Evolutionary conservation across 2,113 vertebrate genomes (phyloP), one percentile per base, ranked within the genome.

Genomic region (Microcebus tavaratra): DNA sequence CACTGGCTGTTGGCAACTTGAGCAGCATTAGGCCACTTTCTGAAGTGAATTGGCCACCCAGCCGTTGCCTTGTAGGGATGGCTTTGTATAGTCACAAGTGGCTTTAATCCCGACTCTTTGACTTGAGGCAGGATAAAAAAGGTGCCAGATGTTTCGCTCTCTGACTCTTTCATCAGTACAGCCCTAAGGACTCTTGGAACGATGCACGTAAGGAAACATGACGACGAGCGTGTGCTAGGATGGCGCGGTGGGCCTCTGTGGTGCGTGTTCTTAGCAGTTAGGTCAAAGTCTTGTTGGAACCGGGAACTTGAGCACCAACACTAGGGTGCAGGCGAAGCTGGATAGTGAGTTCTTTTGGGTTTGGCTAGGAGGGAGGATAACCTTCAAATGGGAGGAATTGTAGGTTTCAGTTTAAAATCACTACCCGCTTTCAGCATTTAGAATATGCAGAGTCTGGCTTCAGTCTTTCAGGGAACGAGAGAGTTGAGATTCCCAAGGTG

Each of bases 141-240:
- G 50, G 68, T 61, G 31, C 61, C 68, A 6, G 6, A 34, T 25
- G 18, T 59, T 11, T 7, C 39, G 27, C 72, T n/a, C 42, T 67
- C 96, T 67, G 25, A 17, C 18, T 55, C 23, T 68, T 20, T 5
- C 0, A 25, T 39, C 61, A 21, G 0, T 1, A 6, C 12, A 11
- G 48, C 73, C 3, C 34, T 45, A 18, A n/a, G 90, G 92, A 48
- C 50, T 13, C 42, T 21, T 31, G 13, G 65, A 67, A 53, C 10
- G 39, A 4, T 10, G 13, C n/a, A 10, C 29, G 23, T 8, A 4
- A 65, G 91, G 94, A 94, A 45, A 42, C 5, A 3, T 2, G 14
- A 18, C 34, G 21, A 36, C 0, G 8, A 39, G 57, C 13, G 53
- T 5, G 4, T 9, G 39, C 21, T 20, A 12, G 14, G 3, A 2